Evolutionary conservation across 2,113 vertebrate species (phyloP), one percentile per base, ranked within the genome.

Genomic region (Ploceus nigricollis): DNA sequence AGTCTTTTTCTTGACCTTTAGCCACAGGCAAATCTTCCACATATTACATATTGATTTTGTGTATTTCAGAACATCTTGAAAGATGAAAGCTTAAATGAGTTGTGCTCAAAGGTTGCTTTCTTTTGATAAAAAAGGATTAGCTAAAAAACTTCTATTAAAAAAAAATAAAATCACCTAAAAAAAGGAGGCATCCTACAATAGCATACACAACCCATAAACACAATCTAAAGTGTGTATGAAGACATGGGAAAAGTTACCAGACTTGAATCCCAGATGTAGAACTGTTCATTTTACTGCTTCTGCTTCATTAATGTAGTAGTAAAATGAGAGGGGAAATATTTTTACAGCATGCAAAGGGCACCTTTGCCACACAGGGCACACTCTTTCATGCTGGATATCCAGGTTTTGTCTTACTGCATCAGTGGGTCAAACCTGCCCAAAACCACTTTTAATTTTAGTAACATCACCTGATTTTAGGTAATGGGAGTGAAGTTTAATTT

Each of bases 1-100:
- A 96, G 37, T 87, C 14, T 86, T 88, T 82, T 86, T 72, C 64
- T 94, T 96, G 82, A 92, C 92, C 90, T 94, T 91, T 90, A 71
- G 70, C 68, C 71, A 66, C 82, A 77, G 73, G 63, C 15, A 96
- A 84, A 90, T 93, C 78, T 93, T 93, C 72, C 84, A 92, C 24
- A 68, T 82, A 96, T 90, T 95, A 85, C 37, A 71, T 93, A 96
- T 85, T 83, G 91, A 97, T 95, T 90, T 80, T 89, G 44, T 94
- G 64, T 72, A 88, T 92, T 95, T 93, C 78, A 75, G 70, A 93
- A 70, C 39, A 92, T 69, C 64, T 64, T n/a, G 39, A 96, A 94
- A 56, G 63, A 79, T 86, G 57, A 91, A 96, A 89, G 60, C n/a
- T 66, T 86, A 92, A 94, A 83, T 57, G 73, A 96, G 37, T 69